Evolutionary conservation across 2,888 invertebrate genomes (phyloP), one percentile per base, ranked within the genome.

Genomic region (Cryptocheilus praepositus): DNA sequence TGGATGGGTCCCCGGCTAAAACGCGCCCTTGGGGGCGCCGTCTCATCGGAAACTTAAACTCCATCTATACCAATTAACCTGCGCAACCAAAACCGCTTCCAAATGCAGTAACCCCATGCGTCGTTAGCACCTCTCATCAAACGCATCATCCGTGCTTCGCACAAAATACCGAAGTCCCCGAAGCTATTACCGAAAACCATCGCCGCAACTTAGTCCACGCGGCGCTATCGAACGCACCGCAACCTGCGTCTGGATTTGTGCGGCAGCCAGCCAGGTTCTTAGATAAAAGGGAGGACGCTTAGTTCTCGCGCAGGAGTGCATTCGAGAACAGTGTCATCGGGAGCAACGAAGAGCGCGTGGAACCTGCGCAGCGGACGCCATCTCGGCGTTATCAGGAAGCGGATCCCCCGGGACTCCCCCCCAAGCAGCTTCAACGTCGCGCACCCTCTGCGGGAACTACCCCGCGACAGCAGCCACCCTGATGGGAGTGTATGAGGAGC

Each of bases 401-500:
- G 89, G 88, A 88, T 85, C 89, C 88, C 89, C 87, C 89, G 89
- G 89, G 79, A 79, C 77, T 85, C 89, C 90, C 89, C 88, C 88
- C 85, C 88, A 81, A 81, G 82, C 78, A 83, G 78, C 83, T 77
- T 84, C 85, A 77, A 80, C 82, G 80, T 86, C 85, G 83, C 83
- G 81, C 85, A 85, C 83, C 83, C 83, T 85, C 80, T 73, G 86
- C 86, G 87, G 87, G 87, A 87, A 84, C 79, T 81, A 86, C 85
- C 87, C 87, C 86, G 87, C 85, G 81, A 86, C 82, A 86, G 86
- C 87, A 87, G 86, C 88, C 88, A 89, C 87, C 86, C 95, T 94
- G 94, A 95, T 95, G 95, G 95, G 95, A 94, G 95, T 95, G 92
- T 95, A 94, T 93, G 95, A 95, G 93, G 95, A 95, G 91, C 92